Conservation (phyloP, 2,797 vertebrate species). For the Gymnothorax javanicus region DNA sequence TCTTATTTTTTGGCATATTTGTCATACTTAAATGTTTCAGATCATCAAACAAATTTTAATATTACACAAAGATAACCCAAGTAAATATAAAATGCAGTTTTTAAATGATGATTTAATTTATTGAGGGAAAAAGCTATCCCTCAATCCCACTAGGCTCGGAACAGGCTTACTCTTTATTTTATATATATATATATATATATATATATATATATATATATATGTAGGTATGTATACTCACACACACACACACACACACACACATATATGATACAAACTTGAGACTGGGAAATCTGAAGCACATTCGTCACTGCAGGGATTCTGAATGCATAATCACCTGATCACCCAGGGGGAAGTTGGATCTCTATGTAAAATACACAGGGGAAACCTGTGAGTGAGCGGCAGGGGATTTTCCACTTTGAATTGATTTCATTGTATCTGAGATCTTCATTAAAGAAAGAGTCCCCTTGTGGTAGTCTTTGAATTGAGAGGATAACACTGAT, state of each 20-base stretch:
- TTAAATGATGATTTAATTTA: no score
- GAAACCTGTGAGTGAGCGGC: neutral
- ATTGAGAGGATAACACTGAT: neutral
- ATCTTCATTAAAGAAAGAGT: neutral
- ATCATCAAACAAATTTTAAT: no score
- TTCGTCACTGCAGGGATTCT: neutral
- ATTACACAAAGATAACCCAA: no score
- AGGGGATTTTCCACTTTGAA: neutral
- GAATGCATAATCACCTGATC: neutral
- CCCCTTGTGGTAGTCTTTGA: slow-evolving; percentile 5
- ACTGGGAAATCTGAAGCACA: neutral
- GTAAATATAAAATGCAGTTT: no score
- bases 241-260: no score
- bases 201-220: neutral
- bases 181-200: no score
- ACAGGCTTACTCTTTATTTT: no score
- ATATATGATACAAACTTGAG: no score
- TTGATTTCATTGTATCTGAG: neutral
- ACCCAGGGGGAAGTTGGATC: neutral
- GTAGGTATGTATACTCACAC: neutral
- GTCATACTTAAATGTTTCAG: no score
- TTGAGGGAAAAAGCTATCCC: no score
- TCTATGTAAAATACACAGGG: neutral
- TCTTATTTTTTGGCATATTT: no score
- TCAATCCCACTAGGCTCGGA: no score